Base-by-base conservation (phyloP, 2,113 vertebrate species). In the Rostratula benghalensis region DNA sequence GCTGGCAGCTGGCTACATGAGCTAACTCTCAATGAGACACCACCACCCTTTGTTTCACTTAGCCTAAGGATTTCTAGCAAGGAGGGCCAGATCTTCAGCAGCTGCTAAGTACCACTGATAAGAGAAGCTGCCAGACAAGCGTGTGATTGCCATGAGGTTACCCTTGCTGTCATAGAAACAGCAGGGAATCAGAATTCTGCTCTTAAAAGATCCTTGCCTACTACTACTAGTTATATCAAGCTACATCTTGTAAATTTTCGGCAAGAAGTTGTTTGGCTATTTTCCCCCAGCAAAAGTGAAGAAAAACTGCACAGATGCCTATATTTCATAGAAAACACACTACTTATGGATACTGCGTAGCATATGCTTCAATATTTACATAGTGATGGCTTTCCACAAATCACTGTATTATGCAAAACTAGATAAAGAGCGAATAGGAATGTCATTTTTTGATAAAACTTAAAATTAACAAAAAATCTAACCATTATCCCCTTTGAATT, bases 401-500 rank as follows among this genome's bases (percentile, higher is more conserved):
- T 83, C 64, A 87, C 13, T 86, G 23, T 56, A 89, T 83, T 94
- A 87, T 83, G 83, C 87, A 96, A 70, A 96, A 88, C 18, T 65
- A 94, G 96, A 97, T 94, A 96, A 93, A 86, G 80, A 89, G 25
- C 3, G 8, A 96, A 97, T 85, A 86, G 87, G 94, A 97, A 96
- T 92, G 84, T 79, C 73, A 92, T 96, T 96, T 96, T 93, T 96
- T 94, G 53, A 97, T 96, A 94, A 96, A 94, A 87, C 41, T 76
- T 90, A 87, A 94, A 97, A 92, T 91, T 97, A 97, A 94, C 87
- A 91, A 95, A 96, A 92, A 91, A 86, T 70, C 94, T 95, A 93
- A 96, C 65, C 59, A 95, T 91, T 93, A 95, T 92, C 86, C 63
- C 73, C 51, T 95, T 94, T 95, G 93, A 95, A 95, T 95, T 95